phyloP scores from a whole-genome alignment of 1,140 invertebrate genomes.

The Whitmania pigra region DNA sequence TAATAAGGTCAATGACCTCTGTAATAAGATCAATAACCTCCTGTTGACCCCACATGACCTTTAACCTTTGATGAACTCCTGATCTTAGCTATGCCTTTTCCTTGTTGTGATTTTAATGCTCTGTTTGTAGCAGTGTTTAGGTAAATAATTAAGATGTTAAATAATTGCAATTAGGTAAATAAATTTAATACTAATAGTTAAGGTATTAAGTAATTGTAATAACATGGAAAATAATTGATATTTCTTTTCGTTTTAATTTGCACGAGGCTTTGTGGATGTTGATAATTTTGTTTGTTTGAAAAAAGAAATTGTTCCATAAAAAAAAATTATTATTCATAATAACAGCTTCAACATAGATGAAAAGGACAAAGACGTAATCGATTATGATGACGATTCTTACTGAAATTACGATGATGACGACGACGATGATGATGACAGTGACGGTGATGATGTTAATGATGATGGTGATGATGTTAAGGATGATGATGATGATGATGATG shows the following conservation, averaged over 20 bases:
- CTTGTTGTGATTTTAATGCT: background rate
- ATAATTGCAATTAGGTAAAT: too few relatives aligned
- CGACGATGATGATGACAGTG: background rate
- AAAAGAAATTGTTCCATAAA: too few relatives aligned
- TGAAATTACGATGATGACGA: background rate
- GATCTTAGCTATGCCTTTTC: background rate
- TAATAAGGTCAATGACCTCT: background rate
- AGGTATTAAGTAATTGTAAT: too few relatives aligned
- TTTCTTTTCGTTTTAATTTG: too few relatives aligned
- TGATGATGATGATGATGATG: background rate
- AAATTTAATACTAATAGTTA: too few relatives aligned
- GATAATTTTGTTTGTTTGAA: too few relatives aligned
- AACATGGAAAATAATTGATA: too few relatives aligned
- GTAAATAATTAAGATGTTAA: too few relatives aligned
- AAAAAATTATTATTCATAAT: too few relatives aligned
- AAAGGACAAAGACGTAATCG: background rate
- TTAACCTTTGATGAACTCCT: background rate
- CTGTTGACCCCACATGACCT: background rate
- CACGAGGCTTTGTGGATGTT: too few relatives aligned
- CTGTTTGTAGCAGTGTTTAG: too few relatives aligned
- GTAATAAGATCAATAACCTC: background rate
- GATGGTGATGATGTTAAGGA: background rate
- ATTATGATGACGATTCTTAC: background rate
- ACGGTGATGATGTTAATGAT: background rate
- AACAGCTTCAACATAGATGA: too few relatives aligned